Conservation (phyloP, 2,888 invertebrate genomes). For the Caenorhabditis sp. region DNA sequence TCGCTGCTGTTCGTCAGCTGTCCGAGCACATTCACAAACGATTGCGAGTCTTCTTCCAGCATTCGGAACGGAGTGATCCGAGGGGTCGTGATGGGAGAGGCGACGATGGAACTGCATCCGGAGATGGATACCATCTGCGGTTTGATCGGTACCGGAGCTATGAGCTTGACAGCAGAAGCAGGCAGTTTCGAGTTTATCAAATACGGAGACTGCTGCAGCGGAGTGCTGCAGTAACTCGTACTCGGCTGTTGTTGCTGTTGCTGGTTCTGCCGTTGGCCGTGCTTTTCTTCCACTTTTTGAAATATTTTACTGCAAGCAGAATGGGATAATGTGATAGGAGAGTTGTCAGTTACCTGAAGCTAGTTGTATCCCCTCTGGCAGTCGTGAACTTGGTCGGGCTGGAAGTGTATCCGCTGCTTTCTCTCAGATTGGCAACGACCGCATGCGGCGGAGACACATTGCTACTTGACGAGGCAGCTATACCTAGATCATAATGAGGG, state of each 20-base stretch:
- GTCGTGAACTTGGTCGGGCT: constrained; percentile 71
- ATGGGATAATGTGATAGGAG: background rate
- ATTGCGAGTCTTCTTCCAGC: constrained; percentile 52
- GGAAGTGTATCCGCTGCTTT: constrained; percentile 54
- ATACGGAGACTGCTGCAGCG: constrained; percentile 7
- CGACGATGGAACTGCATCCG: constrained; percentile 52
- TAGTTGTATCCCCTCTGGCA: constrained; percentile 61
- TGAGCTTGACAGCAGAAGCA: constrained; percentile 25
- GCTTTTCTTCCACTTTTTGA: constrained; percentile 31
- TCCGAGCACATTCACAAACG: constrained; percentile 40
- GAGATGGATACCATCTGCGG: constrained; percentile 60
- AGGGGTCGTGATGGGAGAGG: constrained; percentile 67
- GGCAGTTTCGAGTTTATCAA: constrained; percentile 38
- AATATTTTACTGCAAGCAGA: constrained; percentile 36
- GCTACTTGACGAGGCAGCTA: background rate
- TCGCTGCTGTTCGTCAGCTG: constrained; percentile 49
- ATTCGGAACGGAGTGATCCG: constrained; percentile 60
- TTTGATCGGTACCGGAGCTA: constrained; percentile 68
- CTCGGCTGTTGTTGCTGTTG: constrained; percentile 16
- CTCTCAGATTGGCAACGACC: constrained; percentile 46
- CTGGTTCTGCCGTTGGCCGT: constrained; percentile 10
- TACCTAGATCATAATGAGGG: too few relatives aligned
- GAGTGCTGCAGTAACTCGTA: constrained; percentile 7
- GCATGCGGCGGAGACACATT: constrained; percentile 57
- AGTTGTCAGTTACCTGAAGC: constrained; percentile 63